phyloP scores from a whole-genome alignment of 2,888 invertebrate genomes.

The Rhabditophanes sp. region DNA sequence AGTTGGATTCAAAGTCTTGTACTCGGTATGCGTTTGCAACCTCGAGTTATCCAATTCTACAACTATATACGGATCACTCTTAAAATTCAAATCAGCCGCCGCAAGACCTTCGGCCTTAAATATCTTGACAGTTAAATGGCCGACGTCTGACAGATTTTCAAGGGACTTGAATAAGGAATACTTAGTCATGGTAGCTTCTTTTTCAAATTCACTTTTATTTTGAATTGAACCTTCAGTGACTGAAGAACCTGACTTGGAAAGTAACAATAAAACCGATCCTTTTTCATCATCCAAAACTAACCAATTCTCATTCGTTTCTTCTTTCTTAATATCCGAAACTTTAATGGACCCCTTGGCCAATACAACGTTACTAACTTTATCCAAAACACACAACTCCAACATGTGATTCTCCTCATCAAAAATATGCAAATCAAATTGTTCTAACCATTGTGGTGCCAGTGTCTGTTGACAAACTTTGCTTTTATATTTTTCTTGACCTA shows the following conservation, averaged over 20 bases:
- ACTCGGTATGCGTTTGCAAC: slow-evolving; percentile 92
- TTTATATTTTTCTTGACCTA: slow-evolving; percentile 93
- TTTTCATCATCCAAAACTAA: slow-evolving; percentile 69
- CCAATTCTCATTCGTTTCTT: slow-evolving; percentile 77
- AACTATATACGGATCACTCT: slow-evolving; percentile 95
- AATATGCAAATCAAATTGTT: slow-evolving; percentile 87
- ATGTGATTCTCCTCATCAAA: slow-evolving; percentile 82
- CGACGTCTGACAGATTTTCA: slow-evolving; percentile 65
- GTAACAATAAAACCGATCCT: slow-evolving; percentile 58
- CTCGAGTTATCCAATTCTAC: slow-evolving; percentile 70
- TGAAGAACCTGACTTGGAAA: slow-evolving; percentile 85
- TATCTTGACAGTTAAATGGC: slow-evolving; percentile 83
- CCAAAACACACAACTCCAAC: slow-evolving; percentile 77
- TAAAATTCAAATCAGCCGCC: slow-evolving; percentile 75
- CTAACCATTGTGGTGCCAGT: slow-evolving; percentile 75
- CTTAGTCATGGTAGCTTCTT: slow-evolving; percentile 5
- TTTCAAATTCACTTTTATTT: background rate
- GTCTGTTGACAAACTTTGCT: slow-evolving; percentile 63
- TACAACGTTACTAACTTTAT: slow-evolving; percentile 63
- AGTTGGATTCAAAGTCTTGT: slow-evolving; percentile 81
- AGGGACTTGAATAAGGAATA: slow-evolving; percentile 52
- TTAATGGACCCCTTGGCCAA: slow-evolving; percentile 75
- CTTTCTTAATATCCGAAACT: slow-evolving; percentile 64
- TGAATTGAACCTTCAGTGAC: slow-evolving; percentile 56
- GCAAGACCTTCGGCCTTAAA: slow-evolving; percentile 66